Evolutionary conservation across 1,140 invertebrate genomes (phyloP), one percentile per base, ranked within the genome.

Genomic region (Lucilia cuprina): DNA sequence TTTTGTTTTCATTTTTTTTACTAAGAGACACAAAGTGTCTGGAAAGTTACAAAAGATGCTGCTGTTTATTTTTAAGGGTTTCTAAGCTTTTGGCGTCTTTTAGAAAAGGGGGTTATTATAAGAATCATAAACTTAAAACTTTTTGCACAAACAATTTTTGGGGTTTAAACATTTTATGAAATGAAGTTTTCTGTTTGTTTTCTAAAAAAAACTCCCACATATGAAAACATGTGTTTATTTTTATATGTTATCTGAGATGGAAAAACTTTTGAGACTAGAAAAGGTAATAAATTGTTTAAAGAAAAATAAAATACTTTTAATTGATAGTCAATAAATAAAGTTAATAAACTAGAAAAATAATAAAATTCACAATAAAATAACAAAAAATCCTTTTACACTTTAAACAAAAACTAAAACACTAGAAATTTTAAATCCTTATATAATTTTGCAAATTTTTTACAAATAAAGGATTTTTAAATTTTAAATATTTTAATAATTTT

Each of bases 51-150:
- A 70, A 70, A 70, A 70, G 65, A 70, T 25, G 49, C 49, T 49
- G 19, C 77, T 88, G 87, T 89, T 89, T 86, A 88, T 88, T 89
- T 87, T 88, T 86, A 87, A 87, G 80, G 86, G 84, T n/a, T 55
- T 55, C 65, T 50, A 19, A 70, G 65, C 65, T 70, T 70, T 70
- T 70, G 65, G 65, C 65, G 19, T 70, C 65, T 70, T 70, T 70
- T 7, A 2, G n/a, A n/a, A 70, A 19, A 70, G 41, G 41, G 41
- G 41, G 41, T 10, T 8, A 41, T 3, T 2, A 41, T 30, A 41
- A 41, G 41, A 41, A 7, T 41, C 41, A 41, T 41, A 41, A 41
- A 41, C 41, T 41, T 41, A 41, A 41, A 41, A 41, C 41, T 41
- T 41, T 41, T 41, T 41, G 41, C 25, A 30, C 25, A 30, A 41